Conservation (phyloP, 1,140 invertebrate genomes). For the Drosophila paulistorum region DNA sequence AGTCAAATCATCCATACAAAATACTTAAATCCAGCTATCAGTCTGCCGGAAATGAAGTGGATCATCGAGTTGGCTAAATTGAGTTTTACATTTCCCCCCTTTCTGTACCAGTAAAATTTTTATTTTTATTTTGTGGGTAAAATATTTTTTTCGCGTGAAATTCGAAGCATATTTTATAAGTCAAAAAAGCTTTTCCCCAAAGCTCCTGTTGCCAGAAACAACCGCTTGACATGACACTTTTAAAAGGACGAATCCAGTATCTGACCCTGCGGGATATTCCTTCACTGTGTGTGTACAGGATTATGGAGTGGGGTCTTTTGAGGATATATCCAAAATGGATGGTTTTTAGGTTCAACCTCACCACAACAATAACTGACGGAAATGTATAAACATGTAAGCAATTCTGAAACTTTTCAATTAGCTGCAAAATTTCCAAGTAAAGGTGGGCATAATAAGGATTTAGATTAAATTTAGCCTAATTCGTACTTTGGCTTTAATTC, state of each 20-base stretch:
- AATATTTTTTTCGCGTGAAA: conserved; percentile 53
- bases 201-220: conserved; percentile 45
- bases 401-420: too few relatives aligned
- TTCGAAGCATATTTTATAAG: conserved; percentile 43
- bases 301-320: too few relatives aligned
- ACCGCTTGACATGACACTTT: conserved; percentile 40
- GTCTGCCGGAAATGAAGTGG: conserved; percentile 57
- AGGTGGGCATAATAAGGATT: too few relatives aligned
- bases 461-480: too few relatives aligned
- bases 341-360: not conserved
- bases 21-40: conserved; percentile 43
- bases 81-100: not conserved
- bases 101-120: conserved; percentile 32
- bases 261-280: conserved; percentile 23
- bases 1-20: conserved; percentile 23
- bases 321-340: too few relatives aligned
- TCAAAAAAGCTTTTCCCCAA: conserved; percentile 46
- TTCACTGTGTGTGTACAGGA: not conserved
- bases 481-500: not conserved
- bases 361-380: not conserved
- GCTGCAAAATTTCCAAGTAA: too few relatives aligned
- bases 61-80: conserved; percentile 63
- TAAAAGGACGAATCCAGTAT: conserved; percentile 47
- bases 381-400: not conserved
- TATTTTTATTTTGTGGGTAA: conserved; percentile 42